phyloP scores from a whole-genome alignment of 2,797 vertebrate species.

The Acipenser transmontanus region DNA sequence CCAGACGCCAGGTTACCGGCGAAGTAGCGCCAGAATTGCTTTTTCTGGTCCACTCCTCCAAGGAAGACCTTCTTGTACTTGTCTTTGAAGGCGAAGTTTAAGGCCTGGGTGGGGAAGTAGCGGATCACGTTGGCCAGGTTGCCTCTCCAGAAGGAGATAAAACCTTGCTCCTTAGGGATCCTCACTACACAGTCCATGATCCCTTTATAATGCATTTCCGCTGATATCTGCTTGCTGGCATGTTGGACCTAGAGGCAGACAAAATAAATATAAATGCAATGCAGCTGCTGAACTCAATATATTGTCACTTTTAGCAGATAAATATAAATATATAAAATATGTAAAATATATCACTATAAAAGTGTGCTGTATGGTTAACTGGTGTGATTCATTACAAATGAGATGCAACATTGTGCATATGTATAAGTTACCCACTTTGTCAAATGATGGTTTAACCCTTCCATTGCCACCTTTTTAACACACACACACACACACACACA shows the following conservation, averaged over 20 bases:
- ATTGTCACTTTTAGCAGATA: too few relatives aligned
- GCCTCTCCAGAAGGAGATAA: conserved; percentile 94
- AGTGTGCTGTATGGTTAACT: too few relatives aligned
- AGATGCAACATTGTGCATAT: too few relatives aligned
- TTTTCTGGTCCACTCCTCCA: conserved; percentile 93
- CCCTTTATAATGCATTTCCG: conserved; percentile 88
- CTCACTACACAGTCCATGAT: conserved; percentile 90
- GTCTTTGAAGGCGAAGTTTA: conserved; percentile 99
- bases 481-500: too few relatives aligned
- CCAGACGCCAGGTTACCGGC: conserved; percentile 92
- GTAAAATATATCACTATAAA: too few relatives aligned
- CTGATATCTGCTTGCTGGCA: conserved; percentile 95
- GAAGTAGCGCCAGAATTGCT: conserved; percentile 98
- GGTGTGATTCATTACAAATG: too few relatives aligned
- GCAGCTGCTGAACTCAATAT: too few relatives aligned
- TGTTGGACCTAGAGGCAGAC: conserved; percentile 78
- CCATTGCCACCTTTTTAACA: too few relatives aligned
- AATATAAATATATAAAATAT: too few relatives aligned
- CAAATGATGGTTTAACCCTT: too few relatives aligned
- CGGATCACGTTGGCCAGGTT: conserved; percentile 98
- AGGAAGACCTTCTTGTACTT: conserved; percentile 99
- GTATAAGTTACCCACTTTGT: too few relatives aligned
- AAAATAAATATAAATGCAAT: too few relatives aligned
- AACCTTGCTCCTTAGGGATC: conserved; percentile 95
- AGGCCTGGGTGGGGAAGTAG: conserved; percentile 97